These are phyloP conservation scores for Rosalia funebris DNA, from an alignment of 2,888 invertebrate species.

Conservation along the genomic window DNA sequence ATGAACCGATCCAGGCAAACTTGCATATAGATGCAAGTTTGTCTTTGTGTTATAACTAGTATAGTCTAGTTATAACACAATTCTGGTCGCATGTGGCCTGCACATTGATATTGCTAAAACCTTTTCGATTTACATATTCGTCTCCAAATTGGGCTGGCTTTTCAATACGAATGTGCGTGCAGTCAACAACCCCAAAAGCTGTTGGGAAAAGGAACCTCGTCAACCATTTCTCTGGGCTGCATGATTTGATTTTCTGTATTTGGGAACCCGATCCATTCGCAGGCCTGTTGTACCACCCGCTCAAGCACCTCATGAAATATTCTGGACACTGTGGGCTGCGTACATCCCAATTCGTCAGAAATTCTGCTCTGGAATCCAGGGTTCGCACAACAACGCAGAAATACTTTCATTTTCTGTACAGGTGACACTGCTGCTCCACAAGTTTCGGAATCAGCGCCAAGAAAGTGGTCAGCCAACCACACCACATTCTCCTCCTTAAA, in stretches of 20 bases:
- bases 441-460: too few species aligned
- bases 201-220: conserved; percentile 3
- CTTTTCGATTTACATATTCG: conserved; percentile 23
- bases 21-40: too few species aligned
- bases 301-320: conserved; percentile 18
- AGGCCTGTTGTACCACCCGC: conserved; percentile 21
- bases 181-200: conserved; percentile 8
- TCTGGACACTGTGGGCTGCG: conserved; percentile 17
- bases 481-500: too few species aligned
- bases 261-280: conserved; percentile 29
- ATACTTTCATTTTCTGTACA: conserved; percentile 32
- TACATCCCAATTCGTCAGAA: conserved; percentile 2
- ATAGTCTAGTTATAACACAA: too few species aligned
- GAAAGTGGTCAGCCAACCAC: too few species aligned
- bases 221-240: conserved; percentile 21
- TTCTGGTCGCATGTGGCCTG: conserved; percentile 11
- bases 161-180: conserved; percentile 13
- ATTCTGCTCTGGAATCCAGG: conserved; percentile 15
- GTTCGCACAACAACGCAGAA: conserved; percentile 26
- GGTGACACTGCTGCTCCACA: too few species aligned
- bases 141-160: conserved; percentile 22
- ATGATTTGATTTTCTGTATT: conserved; percentile 28
- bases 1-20: too few species aligned
- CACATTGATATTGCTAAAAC: conserved; percentile 24
- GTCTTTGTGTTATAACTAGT: too few species aligned